Base-by-base conservation (phyloP, 2,113 vertebrate genomes). In the Tringa solitaria region DNA sequence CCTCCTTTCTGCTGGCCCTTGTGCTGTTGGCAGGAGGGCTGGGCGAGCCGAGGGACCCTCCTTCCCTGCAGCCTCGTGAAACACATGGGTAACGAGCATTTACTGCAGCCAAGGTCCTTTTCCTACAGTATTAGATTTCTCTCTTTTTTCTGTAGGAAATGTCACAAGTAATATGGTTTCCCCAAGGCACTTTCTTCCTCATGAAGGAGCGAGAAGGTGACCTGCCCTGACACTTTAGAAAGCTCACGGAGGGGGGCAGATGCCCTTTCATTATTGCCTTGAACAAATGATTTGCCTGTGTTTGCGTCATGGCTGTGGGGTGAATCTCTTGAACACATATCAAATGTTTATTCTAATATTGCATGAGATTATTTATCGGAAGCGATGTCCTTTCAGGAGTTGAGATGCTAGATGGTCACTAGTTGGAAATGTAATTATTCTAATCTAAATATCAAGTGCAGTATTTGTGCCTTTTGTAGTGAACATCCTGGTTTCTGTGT, bases 381-480 rank as follows among this genome's bases (percentile, higher is more conserved):
- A 63, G 76, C 2, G n/a, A 22, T 24, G 72, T 45, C 27, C 56
- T 79, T 51, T 26, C 70, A 28, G 65, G 65, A 83, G 60, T 65
- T 53, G 60, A 74, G 43, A 75, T 73, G 74, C 64, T 57, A 6
- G 21, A 35, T 19, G 45, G 35, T 48, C 13, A 7, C 53, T 45
- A 14, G 9, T 3, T 80, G 74, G 46, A 33, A n/a, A 48, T 35
- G 12, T 28, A 22, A 10, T 85, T 85, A 30, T 8, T 51, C 37
- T 41, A 8, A 81, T 35, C 39, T 54, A n/a, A 59, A 28, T 50
- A 6, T 2, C 0, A 1, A 30, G 33, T 19, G 4, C 9, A 9
- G 63, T 6, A 24, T 33, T 65, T 61, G 63, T 46, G 57, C 41
- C 59, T 41, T 19, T 26, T 50, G 45, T 27, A 22, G 15, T 3